phyloP scores from a whole-genome alignment of 64 coral and sea anemone genomes.

The Porites australiensis region DNA sequence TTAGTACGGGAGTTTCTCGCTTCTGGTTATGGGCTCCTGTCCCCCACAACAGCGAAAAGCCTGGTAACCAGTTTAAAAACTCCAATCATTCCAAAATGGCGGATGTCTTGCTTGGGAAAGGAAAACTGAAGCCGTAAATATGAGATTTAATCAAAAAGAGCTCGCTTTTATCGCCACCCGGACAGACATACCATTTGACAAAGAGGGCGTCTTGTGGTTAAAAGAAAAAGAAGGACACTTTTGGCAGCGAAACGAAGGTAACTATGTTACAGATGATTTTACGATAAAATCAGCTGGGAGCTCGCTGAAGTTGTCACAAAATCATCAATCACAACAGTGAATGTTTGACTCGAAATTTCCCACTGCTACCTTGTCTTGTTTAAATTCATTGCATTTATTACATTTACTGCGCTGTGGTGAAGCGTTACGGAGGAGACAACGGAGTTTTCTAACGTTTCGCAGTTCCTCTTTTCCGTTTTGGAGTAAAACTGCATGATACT shows the following conservation, averaged over 20 bases:
- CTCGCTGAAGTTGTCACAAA: neutral
- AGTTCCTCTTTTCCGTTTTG: too few species aligned
- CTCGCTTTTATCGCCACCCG: conserved; percentile 89
- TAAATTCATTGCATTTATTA: too few species aligned
- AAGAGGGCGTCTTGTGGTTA: conserved; percentile 87
- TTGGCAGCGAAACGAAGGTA: conserved; percentile 94
- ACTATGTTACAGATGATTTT: neutral
- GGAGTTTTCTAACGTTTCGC: too few species aligned
- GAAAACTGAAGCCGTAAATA: conserved; percentile 38
- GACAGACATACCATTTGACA: conserved; percentile 88
- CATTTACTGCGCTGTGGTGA: too few species aligned
- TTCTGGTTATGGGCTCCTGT: too few species aligned
- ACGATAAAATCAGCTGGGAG: neutral
- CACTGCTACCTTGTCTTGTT: too few species aligned
- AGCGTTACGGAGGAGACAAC: too few species aligned
- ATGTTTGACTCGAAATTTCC: neutral
- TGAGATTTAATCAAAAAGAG: conserved; percentile 98
- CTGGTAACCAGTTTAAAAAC: neutral
- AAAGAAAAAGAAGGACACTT: conserved; percentile 96
- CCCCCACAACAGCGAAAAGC: neutral
- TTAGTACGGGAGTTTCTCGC: too few species aligned
- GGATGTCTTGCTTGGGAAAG: neutral
- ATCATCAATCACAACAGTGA: neutral
- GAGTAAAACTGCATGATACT: too few species aligned
- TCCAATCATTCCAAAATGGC: conserved; percentile 33